A percentile compares a stretch with the other conserved stretches of the same genome.
Evolutionary conservation across 2,888 invertebrate genomes (phyloP).

Genomic region (Euplagia quadripunctaria): DNA sequence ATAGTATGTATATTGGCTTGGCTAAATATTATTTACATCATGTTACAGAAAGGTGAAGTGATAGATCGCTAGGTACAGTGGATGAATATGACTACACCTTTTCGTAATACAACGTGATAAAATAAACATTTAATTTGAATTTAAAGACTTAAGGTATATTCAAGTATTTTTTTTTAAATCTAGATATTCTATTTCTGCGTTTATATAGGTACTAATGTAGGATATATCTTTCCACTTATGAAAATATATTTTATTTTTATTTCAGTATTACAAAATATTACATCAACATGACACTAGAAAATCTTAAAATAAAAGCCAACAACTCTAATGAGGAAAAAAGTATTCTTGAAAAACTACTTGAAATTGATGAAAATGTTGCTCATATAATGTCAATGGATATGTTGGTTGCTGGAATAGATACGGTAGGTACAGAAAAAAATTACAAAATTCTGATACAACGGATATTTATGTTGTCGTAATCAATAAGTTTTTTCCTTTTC

Average conservation of each 20-base stretch:
- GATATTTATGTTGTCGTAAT: no score
- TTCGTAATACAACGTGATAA: no score
- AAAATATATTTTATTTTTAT: neutral
- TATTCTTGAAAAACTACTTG: constrained; percentile 88
- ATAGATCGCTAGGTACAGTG: neutral
- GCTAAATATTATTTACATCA: no score
- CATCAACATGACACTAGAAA: constrained; percentile 27
- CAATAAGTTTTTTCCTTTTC: neutral
- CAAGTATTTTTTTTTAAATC: no score
- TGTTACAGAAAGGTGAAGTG: neutral
- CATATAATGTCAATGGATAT: constrained; percentile 89
- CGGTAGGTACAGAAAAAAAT: constrained; percentile 72
- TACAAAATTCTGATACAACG: neutral
- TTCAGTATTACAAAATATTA: constrained; percentile 12
- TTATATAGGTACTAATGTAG: no score
- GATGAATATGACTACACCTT: no score
- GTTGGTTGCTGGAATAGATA: constrained; percentile 90
- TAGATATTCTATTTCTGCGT: no score
- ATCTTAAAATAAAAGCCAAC: constrained; percentile 37
- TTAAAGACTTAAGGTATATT: no score
- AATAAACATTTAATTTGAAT: no score
- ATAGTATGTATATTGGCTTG: constrained; percentile 5
- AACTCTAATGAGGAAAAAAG: constrained; percentile 73
- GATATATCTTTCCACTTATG: no score
- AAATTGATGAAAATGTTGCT: constrained; percentile 86